These are phyloP conservation scores for Gymnoscopelus microlampas DNA, from an alignment of 2,797 vertebrate genomes.

Conservation along the genomic window DNA sequence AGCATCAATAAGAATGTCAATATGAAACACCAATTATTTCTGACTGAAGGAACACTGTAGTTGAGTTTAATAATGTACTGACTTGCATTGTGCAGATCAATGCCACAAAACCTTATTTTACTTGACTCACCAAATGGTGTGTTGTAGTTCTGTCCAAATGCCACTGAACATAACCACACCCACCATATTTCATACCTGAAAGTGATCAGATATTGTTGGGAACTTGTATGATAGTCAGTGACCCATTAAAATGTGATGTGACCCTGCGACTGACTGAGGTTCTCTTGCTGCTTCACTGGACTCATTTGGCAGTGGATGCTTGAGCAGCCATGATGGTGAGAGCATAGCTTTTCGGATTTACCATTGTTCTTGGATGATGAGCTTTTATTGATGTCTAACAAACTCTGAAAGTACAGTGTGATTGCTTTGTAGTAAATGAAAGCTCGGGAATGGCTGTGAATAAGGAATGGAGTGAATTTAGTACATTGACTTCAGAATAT, in stretches of 20 bases:
- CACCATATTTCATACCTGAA: no score
- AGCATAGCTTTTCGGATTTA: slow-evolving; percentile 48
- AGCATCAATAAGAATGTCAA: no score
- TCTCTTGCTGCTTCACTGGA: slow-evolving; percentile 32
- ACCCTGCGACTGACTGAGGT: slow-evolving; percentile 21
- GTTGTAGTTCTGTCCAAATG: no score
- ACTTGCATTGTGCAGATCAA: no score
- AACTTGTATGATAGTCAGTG: neutral
- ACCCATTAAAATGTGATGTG: neutral
- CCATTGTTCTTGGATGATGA: slow-evolving; percentile 54
- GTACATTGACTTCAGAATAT: slow-evolving; percentile 48
- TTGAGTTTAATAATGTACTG: no score
- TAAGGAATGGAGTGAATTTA: slow-evolving; percentile 37
- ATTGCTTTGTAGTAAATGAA: slow-evolving; percentile 56
- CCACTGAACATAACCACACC: no score
- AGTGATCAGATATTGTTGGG: no score
- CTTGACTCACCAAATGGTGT: no score
- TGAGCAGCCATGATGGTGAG: slow-evolving; percentile 43
- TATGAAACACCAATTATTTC: no score
- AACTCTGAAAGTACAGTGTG: slow-evolving; percentile 43
- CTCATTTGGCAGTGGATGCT: slow-evolving; percentile 45
- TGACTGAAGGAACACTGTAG: no score
- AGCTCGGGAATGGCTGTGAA: slow-evolving; percentile 38
- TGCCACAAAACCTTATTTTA: no score
- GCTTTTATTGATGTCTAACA: slow-evolving; percentile 36